These are phyloP conservation scores for Adineta ricciae DNA, from an alignment of 2,888 invertebrate genomes.

Conservation along the genomic window DNA sequence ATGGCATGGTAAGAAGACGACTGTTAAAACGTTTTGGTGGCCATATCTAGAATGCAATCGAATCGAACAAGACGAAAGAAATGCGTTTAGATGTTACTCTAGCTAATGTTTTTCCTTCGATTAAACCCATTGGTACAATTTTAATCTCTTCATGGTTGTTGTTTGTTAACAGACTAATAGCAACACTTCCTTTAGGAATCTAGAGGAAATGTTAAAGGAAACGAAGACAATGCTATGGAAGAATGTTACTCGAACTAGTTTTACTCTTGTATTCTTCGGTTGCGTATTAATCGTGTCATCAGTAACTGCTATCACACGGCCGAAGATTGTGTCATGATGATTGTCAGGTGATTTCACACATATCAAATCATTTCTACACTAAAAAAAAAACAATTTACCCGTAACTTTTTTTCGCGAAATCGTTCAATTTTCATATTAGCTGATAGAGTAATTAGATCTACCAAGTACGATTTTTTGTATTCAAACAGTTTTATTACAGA, in stretches of 20 bases:
- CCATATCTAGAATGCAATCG: neutral
- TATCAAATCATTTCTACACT: neutral
- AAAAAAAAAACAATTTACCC: neutral
- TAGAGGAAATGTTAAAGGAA: neutral
- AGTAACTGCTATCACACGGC: neutral
- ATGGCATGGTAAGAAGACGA: neutral
- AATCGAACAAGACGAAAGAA: no score
- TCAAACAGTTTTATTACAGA: no score
- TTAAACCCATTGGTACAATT: neutral
- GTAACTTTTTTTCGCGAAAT: no score
- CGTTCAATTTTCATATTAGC: no score
- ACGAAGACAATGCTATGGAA: neutral
- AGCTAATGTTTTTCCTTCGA: neutral
- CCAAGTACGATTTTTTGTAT: no score
- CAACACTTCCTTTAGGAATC: conserved; percentile 10
- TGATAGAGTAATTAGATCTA: no score
- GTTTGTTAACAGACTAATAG: neutral
- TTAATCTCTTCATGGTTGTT: neutral
- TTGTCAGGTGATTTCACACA: neutral
- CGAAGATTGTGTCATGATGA: neutral
- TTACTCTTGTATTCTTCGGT: neutral
- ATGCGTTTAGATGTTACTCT: neutral
- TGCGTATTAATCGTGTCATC: neutral
- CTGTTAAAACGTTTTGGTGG: neutral
- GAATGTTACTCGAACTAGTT: neutral